phyloP scores from a whole-genome alignment of 2,797 vertebrate species.

The Sebastes minor region DNA sequence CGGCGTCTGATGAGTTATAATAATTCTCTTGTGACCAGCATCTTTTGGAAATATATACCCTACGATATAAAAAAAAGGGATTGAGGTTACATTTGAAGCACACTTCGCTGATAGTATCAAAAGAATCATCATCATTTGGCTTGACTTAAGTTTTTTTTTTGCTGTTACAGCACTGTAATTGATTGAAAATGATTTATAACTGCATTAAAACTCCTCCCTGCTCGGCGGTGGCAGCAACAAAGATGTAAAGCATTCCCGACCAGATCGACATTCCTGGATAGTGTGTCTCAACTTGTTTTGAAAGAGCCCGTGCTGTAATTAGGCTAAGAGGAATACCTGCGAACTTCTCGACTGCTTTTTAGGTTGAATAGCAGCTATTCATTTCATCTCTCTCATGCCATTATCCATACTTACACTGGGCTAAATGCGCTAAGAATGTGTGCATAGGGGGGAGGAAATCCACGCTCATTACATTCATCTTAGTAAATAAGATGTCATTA shows the following conservation, averaged over 20 bases:
- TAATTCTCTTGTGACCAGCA: slow-evolving; percentile 34
- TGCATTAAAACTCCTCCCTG: slow-evolving; percentile 33
- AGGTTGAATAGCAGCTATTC: slow-evolving; percentile 48
- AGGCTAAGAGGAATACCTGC: slow-evolving; percentile 38
- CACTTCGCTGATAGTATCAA: slow-evolving; percentile 5
- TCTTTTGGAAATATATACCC: slow-evolving; percentile 22
- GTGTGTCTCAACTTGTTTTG: slow-evolving; percentile 53
- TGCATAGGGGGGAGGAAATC: not conserved
- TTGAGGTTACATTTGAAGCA: slow-evolving; percentile 14
- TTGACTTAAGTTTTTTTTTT: not conserved
- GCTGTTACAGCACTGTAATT: not conserved
- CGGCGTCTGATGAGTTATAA: slow-evolving; percentile 29
- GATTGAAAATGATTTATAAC: slow-evolving; percentile 13
- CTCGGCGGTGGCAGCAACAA: not conserved
- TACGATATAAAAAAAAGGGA: not conserved
- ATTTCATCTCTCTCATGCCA: slow-evolving; percentile 14
- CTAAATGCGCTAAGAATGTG: slow-evolving; percentile 9
- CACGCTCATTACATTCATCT: not conserved
- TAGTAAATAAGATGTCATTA: slow-evolving; percentile 29
- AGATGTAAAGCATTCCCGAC: slow-evolving; percentile 48
- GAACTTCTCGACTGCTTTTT: slow-evolving; percentile 37
- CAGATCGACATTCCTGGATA: slow-evolving; percentile 59
- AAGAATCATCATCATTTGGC: not conserved
- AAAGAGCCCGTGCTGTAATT: slow-evolving; percentile 44
- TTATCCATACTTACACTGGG: slow-evolving; percentile 17